Conservation (phyloP, 2,888 invertebrate genomes). For the Apocheima hispidaria region DNA sequence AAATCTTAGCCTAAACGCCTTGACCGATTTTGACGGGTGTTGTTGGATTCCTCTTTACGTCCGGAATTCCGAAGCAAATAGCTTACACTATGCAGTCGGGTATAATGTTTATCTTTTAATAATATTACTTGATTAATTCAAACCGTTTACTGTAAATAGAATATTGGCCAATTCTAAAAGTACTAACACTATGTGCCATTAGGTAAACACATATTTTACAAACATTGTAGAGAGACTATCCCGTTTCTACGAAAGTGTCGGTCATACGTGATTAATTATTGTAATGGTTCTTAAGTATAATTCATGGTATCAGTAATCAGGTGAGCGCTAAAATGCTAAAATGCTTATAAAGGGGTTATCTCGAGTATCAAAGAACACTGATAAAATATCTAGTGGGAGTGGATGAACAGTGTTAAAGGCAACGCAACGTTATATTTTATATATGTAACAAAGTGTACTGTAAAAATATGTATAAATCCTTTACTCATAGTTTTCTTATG, state of each 20-base stretch:
- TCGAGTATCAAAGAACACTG: conserved; percentile 4
- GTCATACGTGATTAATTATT: background rate
- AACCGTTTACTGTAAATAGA: background rate
- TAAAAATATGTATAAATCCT: too few relatives aligned
- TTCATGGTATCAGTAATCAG: background rate
- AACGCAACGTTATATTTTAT: background rate
- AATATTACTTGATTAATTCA: background rate
- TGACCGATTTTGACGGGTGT: too few relatives aligned
- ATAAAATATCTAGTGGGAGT: conserved; percentile 9
- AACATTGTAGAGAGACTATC: background rate
- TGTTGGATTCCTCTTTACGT: too few relatives aligned
- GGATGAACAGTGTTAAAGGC: background rate
- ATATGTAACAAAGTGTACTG: background rate
- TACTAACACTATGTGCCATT: background rate
- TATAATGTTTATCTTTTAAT: background rate
- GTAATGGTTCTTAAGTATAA: background rate
- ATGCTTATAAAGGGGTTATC: conserved; percentile 10
- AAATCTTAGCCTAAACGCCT: too few relatives aligned
- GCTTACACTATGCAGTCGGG: too few relatives aligned
- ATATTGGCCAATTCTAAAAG: background rate
- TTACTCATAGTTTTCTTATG: too few relatives aligned
- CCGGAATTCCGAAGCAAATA: too few relatives aligned
- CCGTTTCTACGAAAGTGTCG: background rate
- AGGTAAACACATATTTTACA: background rate
- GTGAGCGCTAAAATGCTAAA: background rate